A percentile compares a stretch with the other conserved stretches of the same genome.
phyloP scores from a whole-genome alignment of 2,888 invertebrate species.

The Polymixis lichenea region DNA sequence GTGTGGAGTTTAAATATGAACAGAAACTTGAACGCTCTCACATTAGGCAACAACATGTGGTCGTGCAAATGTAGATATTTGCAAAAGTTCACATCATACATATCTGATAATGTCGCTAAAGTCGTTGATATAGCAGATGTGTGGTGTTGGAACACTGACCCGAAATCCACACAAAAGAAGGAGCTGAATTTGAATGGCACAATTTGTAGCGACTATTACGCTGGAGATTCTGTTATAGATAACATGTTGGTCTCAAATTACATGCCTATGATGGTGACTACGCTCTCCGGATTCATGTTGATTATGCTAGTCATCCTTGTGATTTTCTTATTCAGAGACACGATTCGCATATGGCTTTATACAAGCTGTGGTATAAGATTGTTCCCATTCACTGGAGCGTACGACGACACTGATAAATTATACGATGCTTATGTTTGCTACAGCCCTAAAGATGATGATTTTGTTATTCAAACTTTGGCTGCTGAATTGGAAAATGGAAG shows the following conservation, averaged over 20 bases:
- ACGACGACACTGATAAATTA: slow-evolving; percentile 95
- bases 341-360: slow-evolving; percentile 96
- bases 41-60: slow-evolving; percentile 96
- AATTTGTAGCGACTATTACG: slow-evolving; percentile 96
- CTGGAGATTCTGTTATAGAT: slow-evolving; percentile 95
- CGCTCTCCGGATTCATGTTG: slow-evolving; percentile 94
- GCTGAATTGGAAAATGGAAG: slow-evolving; percentile 96
- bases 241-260: slow-evolving; percentile 95
- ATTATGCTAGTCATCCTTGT: slow-evolving; percentile 94
- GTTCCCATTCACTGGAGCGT: slow-evolving; percentile 93
- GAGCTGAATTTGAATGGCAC: slow-evolving; percentile 96
- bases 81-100: slow-evolving; percentile 95
- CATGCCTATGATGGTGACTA: slow-evolving; percentile 95
- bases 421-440: slow-evolving; percentile 98
- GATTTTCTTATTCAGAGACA: slow-evolving; percentile 96
- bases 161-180: slow-evolving; percentile 93
- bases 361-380: slow-evolving; percentile 96
- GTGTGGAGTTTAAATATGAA: slow-evolving; percentile 93
- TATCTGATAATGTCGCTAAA: slow-evolving; percentile 94
- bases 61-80: slow-evolving; percentile 97
- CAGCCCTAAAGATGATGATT: slow-evolving; percentile 97
- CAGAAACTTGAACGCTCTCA: slow-evolving; percentile 92
- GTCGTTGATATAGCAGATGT: slow-evolving; percentile 94
- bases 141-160: slow-evolving; percentile 94
- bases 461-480: slow-evolving; percentile 96